Conservation (phyloP, 2,113 vertebrate species). For the Lethenteron reissneri region DNA sequence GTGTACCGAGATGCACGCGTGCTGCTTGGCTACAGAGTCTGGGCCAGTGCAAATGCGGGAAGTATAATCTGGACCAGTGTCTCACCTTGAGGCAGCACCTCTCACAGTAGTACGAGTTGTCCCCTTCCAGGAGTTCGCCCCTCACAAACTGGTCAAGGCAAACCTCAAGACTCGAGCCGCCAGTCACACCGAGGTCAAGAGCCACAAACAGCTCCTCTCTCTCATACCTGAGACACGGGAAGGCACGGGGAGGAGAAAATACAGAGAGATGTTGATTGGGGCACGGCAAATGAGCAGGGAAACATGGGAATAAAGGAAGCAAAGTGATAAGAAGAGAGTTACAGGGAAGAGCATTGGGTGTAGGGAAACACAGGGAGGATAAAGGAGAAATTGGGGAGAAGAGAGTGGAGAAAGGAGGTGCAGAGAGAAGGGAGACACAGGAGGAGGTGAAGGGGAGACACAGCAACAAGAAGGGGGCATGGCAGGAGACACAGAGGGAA, state of each 20-base stretch:
- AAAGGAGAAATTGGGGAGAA: background rate
- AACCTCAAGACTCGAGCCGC: slow-evolving; percentile 91
- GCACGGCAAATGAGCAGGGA: background rate
- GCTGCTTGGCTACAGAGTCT: background rate
- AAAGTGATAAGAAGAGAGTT: background rate
- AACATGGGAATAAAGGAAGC: background rate
- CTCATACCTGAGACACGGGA: slow-evolving; percentile 41
- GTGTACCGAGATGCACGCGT: background rate
- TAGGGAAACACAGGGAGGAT: background rate
- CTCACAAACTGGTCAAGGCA: slow-evolving; percentile 94
- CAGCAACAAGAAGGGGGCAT: background rate
- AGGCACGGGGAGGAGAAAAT: background rate
- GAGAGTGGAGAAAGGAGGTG: background rate
- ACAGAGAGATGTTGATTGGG: background rate
- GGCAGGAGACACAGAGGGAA: background rate
- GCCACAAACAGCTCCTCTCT: slow-evolving; percentile 97
- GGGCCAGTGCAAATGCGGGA: too few relatives aligned
- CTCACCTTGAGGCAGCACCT: slow-evolving; percentile 79
- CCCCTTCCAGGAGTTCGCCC: slow-evolving; percentile 93
- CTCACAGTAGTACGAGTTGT: slow-evolving; percentile 96
- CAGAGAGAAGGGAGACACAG: background rate
- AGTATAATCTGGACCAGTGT: too few relatives aligned
- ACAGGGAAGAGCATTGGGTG: background rate
- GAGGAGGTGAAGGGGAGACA: background rate
- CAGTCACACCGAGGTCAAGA: slow-evolving; percentile 84